These are phyloP conservation scores for Otolemur garnettii DNA, from an alignment of 2,113 vertebrate genomes.

Conservation along the genomic window DNA sequence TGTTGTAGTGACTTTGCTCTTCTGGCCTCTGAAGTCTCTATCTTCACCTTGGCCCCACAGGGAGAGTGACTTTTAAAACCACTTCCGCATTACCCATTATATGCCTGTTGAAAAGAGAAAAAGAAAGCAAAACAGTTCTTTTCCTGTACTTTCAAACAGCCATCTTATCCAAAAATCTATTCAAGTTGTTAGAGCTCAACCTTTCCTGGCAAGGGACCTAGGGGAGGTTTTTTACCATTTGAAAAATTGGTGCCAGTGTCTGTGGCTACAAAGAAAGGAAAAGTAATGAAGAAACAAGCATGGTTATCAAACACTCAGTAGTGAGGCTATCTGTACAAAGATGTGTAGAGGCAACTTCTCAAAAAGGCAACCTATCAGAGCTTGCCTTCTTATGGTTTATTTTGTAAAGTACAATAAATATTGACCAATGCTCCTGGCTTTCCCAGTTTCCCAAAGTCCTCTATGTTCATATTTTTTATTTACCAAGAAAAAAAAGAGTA, in stretches of 20 bases:
- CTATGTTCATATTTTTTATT: slow-evolving; percentile 9
- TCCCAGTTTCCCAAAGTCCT: neutral
- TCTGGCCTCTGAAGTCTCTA: neutral
- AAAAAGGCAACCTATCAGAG: neutral
- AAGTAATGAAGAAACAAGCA: neutral
- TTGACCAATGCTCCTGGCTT: neutral
- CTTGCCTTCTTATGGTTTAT: slow-evolving; percentile 2
- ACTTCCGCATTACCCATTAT: neutral
- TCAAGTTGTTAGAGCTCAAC: neutral
- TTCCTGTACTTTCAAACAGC: neutral
- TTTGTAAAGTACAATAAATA: slow-evolving; percentile 13
- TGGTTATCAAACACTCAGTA: neutral
- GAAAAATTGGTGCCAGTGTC: neutral
- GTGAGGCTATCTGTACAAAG: neutral
- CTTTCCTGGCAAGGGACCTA: neutral
- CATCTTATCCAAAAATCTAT: neutral
- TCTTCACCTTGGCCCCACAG: neutral
- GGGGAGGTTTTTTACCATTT: slow-evolving; percentile 27
- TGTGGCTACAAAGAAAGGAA: neutral
- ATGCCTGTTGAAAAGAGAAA: neutral
- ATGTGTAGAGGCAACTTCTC: neutral
- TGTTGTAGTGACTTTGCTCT: neutral
- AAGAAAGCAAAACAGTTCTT: neutral
- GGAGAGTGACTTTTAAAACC: neutral
- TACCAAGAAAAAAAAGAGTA: neutral